Conservation (phyloP, 2,113 vertebrate genomes). For the Urocolius indicus region DNA sequence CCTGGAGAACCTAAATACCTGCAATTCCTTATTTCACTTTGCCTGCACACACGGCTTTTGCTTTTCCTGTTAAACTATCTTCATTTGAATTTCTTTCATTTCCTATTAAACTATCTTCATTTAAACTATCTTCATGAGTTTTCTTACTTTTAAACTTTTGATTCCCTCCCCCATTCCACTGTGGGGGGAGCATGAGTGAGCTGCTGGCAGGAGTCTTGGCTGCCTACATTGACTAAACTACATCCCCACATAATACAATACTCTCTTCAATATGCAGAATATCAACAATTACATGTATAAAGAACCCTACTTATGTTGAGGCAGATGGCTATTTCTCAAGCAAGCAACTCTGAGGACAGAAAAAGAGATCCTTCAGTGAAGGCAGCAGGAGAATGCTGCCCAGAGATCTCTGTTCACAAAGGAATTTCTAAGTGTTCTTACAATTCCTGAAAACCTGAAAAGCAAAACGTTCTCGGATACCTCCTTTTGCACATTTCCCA, state of each 20-base stretch:
- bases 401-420: neutral
- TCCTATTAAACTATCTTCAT: neutral
- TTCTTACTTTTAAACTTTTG: neutral
- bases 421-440: neutral
- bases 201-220: too few relatives aligned
- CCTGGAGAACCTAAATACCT: neutral
- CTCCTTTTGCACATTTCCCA: neutral
- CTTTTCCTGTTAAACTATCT: neutral
- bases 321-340: neutral
- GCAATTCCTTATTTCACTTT: neutral
- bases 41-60: neutral
- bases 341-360: neutral
- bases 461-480: neutral
- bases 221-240: neutral
- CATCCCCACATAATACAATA: neutral
- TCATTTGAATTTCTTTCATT: neutral
- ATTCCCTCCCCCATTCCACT: neutral
- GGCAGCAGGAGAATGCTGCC: neutral
- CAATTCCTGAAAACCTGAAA: neutral
- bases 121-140: neutral
- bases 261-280: neutral
- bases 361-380: neutral
- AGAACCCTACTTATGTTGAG: neutral
- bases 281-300: neutral
- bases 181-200: fast-evolving